Conservation (phyloP, 2,797 vertebrate genomes). For the Eulemur coronatus region DNA sequence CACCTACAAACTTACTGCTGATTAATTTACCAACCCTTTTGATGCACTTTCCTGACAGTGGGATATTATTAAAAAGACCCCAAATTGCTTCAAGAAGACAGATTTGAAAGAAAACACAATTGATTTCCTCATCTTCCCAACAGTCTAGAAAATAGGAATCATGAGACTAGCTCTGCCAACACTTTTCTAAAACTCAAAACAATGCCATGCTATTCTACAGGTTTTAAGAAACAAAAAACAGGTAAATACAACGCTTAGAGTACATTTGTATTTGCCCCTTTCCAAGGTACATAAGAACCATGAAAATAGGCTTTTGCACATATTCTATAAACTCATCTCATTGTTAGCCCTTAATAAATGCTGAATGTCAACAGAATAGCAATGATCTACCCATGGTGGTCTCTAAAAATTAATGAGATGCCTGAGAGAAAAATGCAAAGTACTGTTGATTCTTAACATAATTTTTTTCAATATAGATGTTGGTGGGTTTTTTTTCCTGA, state of each 20-base stretch:
- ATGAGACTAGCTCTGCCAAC: background rate
- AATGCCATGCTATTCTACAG: background rate
- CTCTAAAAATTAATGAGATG: background rate
- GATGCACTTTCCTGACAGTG: background rate
- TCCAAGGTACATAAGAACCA: background rate
- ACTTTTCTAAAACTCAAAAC: background rate
- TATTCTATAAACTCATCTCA: background rate
- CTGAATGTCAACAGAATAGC: conserved; percentile 52
- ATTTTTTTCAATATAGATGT: conserved; percentile 7
- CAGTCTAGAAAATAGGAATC: background rate
- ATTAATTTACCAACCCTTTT: background rate
- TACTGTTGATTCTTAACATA: conserved; percentile 7
- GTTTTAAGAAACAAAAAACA: background rate
- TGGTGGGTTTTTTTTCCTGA: background rate
- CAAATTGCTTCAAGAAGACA: background rate
- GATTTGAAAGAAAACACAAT: conserved; percentile 18
- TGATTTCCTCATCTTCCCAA: background rate
- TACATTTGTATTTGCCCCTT: background rate
- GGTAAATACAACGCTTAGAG: background rate
- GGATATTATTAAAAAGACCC: background rate
- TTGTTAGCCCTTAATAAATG: conserved; percentile 23
- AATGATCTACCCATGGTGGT: conserved; percentile 12
- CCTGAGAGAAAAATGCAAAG: conserved; percentile 55
- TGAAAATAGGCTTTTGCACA: background rate
- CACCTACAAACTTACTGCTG: background rate